These are phyloP conservation scores for Eurystomus glaucurus DNA, from an alignment of 2,797 vertebrate species.

Conservation along the genomic window DNA sequence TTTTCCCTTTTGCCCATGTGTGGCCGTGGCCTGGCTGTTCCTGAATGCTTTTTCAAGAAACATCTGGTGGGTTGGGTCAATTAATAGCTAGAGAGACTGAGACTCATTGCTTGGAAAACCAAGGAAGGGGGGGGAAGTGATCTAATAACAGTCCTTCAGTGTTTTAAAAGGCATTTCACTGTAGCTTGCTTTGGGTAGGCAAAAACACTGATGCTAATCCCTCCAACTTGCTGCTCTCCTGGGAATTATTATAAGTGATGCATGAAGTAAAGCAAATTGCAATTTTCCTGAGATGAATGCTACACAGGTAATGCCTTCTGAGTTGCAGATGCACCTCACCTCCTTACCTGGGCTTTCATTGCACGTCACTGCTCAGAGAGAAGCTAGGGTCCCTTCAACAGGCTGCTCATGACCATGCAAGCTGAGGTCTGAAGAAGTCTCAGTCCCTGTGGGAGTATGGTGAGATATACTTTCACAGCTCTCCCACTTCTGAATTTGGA, in stretches of 20 bases:
- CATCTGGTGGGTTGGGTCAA: neutral
- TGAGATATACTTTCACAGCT: neutral
- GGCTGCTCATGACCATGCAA: neutral
- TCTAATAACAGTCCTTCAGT: neutral
- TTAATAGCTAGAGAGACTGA: neutral
- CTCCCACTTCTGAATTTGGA: neutral
- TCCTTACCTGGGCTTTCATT: neutral
- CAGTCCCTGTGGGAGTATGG: neutral
- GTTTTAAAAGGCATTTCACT: neutral
- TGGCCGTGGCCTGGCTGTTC: neutral
- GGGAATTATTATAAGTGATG: neutral
- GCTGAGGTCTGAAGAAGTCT: neutral
- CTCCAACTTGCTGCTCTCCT: neutral
- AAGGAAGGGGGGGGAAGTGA: rapidly evolving
- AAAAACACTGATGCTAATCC: neutral
- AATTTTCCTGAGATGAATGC: neutral
- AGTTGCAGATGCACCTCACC: rapidly evolving
- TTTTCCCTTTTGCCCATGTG: neutral
- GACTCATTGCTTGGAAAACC: neutral
- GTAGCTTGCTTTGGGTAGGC: neutral
- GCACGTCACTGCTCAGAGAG: neutral
- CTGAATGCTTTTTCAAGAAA: neutral
- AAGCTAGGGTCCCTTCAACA: neutral
- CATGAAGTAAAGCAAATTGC: neutral
- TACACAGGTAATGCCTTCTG: neutral